Percentiles rank a stretch among this genome's conserved stretches.
phyloP scores from a whole-genome alignment of 2,888 invertebrate species.

The Drosophila phalerata region DNA sequence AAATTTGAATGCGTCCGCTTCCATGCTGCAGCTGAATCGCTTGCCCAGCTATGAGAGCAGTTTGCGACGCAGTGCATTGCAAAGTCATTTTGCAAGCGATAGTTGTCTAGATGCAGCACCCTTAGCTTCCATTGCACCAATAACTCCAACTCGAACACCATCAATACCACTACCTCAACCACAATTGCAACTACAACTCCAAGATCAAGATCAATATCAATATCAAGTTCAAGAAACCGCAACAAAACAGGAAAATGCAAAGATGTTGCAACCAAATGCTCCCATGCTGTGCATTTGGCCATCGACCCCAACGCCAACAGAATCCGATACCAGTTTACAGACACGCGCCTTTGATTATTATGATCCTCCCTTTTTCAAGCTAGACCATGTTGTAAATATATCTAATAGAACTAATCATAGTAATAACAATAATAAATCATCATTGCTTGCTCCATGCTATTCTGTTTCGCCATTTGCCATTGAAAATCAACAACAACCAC shows the following conservation, averaged over 20 bases:
- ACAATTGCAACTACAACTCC: background rate
- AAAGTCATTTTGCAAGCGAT: conserved; percentile 43
- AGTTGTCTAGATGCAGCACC: conserved; percentile 34
- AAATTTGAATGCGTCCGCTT: conserved; percentile 48
- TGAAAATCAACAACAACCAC: conserved; percentile 67
- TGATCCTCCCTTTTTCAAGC: conserved; percentile 51
- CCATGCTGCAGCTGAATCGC: conserved; percentile 63
- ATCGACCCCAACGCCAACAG: conserved; percentile 83
- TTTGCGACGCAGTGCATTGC: conserved; percentile 50
- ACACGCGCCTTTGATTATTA: conserved; percentile 29
- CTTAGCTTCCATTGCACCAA: conserved; percentile 19
- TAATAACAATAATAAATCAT: conserved; percentile 84
- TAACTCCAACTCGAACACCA: conserved; percentile 9
- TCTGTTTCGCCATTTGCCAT: conserved; percentile 80
- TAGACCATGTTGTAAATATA: conserved; percentile 76
- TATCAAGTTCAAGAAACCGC: too few species aligned
- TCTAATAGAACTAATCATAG: conserved; percentile 79
- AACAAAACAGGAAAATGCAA: background rate
- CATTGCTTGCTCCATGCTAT: conserved; percentile 85
- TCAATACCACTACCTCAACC: background rate
- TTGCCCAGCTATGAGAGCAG: conserved; percentile 57
- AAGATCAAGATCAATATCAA: background rate
- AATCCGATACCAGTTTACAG: conserved; percentile 73
- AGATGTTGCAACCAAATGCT: conserved; percentile 29
- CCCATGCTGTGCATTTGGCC: conserved; percentile 82